Conservation (phyloP, 2,888 invertebrate genomes). For the Microplitis manilae region DNA sequence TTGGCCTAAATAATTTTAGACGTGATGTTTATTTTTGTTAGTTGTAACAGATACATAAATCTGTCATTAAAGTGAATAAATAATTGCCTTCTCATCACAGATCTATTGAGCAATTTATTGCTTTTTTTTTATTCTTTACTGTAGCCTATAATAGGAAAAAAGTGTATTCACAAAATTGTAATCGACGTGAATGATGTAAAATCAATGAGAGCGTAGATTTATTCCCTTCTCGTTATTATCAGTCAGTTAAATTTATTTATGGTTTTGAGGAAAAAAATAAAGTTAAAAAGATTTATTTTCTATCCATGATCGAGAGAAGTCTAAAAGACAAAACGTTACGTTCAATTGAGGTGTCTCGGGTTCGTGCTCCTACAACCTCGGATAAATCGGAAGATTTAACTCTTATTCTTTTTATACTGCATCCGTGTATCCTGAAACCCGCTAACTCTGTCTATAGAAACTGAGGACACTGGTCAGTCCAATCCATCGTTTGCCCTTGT, state of each 20-base stretch:
- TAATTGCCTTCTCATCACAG: background rate
- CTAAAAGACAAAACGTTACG: constrained; percentile 15
- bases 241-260: constrained; percentile 13
- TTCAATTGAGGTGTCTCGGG: constrained; percentile 26
- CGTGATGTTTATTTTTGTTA: too few species aligned
- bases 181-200: background rate
- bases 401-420: constrained; percentile 11
- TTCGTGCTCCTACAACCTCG: constrained; percentile 20
- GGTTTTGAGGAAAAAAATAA: background rate
- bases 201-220: constrained; percentile 23
- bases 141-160: background rate
- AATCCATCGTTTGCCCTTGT: constrained; percentile 36
- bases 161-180: background rate
- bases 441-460: constrained; percentile 16
- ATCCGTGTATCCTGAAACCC: constrained; percentile 13
- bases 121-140: background rate
- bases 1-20: too few species aligned
- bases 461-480: constrained; percentile 25
- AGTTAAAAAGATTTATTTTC: background rate
- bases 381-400: constrained; percentile 29
- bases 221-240: constrained; percentile 13
- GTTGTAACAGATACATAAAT: too few species aligned
- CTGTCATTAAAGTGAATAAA: too few species aligned
- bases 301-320: background rate
- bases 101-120: background rate